Evolutionary conservation across 2,797 vertebrate genomes (phyloP), one percentile per base, ranked within the genome.

Genomic region (Siniperca obscura): DNA sequence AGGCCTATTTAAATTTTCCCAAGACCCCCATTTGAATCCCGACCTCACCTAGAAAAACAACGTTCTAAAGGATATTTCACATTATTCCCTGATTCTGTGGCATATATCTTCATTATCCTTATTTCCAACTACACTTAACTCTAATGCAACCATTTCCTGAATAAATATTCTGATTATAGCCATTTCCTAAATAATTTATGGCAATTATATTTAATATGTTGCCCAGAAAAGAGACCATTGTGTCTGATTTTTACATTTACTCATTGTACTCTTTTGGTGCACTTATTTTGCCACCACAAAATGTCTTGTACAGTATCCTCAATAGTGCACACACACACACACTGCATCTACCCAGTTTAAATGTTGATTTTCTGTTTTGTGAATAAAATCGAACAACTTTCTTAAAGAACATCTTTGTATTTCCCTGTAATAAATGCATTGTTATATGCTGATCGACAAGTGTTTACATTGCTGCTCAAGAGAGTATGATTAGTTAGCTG

Each of bases 111-210:
- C 92, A 91, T 93, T 92, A 91, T 89, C 81, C 66, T 66, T 78
- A 86, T 89, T 90, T 91, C 84, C 87, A 88, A 44, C 66, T 74
- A 78, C 65, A 85, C 72, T 90, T 81, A 60, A 82, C 79, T 86
- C 69, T 81, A 74, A 70, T 73, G 81, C 68, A 80, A 89, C 83
- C 65, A 85, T 87, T 91, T 94, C 89, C 91, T 89, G 81, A 86
- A 83, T 87, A 89, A 91, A 92, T 92, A 91, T 77, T 65, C 90
- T 91, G 73, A 93, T 93, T 93, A 86, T 21, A 82, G 87, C 81
- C 85, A 89, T 92, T 94, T 93, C 91, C 90, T 81, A 85, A 91
- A 90, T 84, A 89, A 82, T 85, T 87, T 76, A 62, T 85, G 52
- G 81, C 81, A 92, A 90, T 92, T 92, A 86, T 75, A 87, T 90